Conservation (phyloP, 1,140 invertebrate genomes). For the Tenebrio molitor region DNA sequence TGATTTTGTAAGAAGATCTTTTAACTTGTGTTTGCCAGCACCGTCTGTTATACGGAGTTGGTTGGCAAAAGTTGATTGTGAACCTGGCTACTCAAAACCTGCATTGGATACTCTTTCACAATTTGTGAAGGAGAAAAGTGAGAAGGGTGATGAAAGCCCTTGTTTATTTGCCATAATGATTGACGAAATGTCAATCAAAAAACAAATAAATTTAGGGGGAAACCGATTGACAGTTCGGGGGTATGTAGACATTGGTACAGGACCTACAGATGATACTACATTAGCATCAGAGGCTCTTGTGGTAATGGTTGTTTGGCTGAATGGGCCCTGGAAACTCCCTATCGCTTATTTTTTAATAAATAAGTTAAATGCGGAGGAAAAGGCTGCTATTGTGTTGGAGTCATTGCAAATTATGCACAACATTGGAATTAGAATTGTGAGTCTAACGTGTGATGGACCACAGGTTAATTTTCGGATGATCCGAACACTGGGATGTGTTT, state of each 20-base stretch:
- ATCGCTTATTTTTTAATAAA: not conserved
- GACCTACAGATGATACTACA: not conserved
- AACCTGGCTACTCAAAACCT: not conserved
- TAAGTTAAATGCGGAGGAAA: not conserved
- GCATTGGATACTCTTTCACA: not conserved
- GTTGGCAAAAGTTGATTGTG: slow-evolving; percentile 6
- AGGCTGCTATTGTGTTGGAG: not conserved
- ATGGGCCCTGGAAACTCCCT: not conserved
- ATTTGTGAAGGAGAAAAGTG: not conserved
- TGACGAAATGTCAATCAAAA: not conserved
- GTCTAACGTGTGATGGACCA: not conserved
- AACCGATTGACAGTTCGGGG: not conserved
- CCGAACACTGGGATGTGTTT: not conserved
- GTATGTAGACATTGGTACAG: not conserved
- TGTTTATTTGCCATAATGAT: not conserved
- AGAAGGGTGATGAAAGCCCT: not conserved
- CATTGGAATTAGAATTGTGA: not conserved
- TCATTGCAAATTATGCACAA: not conserved
- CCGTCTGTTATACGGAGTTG: not conserved
- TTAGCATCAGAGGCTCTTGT: not conserved
- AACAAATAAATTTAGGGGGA: not conserved
- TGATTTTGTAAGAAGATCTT: not conserved
- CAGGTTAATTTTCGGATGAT: not conserved
- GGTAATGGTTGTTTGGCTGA: not conserved
- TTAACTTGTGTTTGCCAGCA: not conserved